Evolutionary conservation across 2,797 vertebrate species (phyloP).

Genomic region (Rhabdophis nuchalis): DNA sequence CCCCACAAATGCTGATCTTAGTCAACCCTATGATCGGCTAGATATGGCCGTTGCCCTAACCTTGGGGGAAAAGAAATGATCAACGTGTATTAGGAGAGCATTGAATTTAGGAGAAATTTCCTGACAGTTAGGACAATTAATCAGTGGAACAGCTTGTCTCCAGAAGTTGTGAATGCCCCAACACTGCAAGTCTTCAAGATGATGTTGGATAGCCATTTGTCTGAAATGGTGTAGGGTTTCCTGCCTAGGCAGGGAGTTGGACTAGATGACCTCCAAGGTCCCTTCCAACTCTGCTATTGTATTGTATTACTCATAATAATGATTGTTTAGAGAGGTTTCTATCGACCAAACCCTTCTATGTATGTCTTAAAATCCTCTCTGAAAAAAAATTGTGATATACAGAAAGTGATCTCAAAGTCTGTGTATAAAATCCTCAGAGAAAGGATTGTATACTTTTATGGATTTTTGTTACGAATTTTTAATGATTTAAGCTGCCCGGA

Average conservation of each 20-base stretch:
- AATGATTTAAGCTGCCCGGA: not conserved
- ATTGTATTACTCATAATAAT: not conserved
- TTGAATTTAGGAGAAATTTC: too few species aligned
- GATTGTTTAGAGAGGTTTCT: not conserved
- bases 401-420: not conserved
- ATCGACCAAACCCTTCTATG: not conserved
- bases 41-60: not conserved
- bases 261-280: too few species aligned
- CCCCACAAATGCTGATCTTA: not conserved
- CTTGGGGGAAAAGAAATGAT: conserved; percentile 1
- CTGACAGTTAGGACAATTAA: too few species aligned
- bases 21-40: not conserved
- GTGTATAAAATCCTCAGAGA: not conserved
- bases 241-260: too few species aligned
- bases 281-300: too few species aligned
- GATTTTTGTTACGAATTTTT: not conserved
- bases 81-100: not conserved
- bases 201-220: too few species aligned
- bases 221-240: too few species aligned
- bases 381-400: not conserved
- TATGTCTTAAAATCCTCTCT: not conserved
- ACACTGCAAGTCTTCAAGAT: too few species aligned
- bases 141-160: too few species aligned
- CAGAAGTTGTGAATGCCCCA: too few species aligned
- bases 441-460: not conserved